Percentiles rank a stretch among this genome's conserved stretches.
These are phyloP conservation scores for Clostera curtula DNA, from an alignment of 2,888 invertebrate genomes.

Conservation along the genomic window DNA sequence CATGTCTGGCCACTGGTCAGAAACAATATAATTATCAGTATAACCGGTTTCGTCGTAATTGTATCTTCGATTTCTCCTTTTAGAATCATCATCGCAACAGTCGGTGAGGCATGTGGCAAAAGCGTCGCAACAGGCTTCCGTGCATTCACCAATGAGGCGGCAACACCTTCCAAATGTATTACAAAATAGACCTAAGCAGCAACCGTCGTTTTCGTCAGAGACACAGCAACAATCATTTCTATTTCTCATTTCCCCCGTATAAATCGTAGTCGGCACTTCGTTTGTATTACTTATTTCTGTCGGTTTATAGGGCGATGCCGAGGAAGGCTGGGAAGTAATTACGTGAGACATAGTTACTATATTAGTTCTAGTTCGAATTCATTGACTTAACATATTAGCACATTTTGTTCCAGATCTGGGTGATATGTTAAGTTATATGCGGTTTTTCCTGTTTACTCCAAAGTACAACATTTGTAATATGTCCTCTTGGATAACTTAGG, in stretches of 20 bases:
- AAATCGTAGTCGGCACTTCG: slow-evolving; percentile 8
- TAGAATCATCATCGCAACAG: slow-evolving; percentile 28
- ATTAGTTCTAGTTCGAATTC: background rate
- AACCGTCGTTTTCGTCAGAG: slow-evolving; percentile 18
- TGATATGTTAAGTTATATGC: too few relatives aligned
- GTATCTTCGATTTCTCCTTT: slow-evolving; percentile 5
- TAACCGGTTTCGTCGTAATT: slow-evolving; percentile 3
- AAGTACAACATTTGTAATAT: too few relatives aligned
- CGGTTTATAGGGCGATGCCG: slow-evolving; percentile 23
- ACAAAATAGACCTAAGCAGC: slow-evolving; percentile 17
- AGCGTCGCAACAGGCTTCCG: slow-evolving; percentile 24
- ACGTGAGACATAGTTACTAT: slow-evolving; percentile 20
- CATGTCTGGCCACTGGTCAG: too few relatives aligned
- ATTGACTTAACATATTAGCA: too few relatives aligned
- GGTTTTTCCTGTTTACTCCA: too few relatives aligned
- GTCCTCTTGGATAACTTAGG: too few relatives aligned
- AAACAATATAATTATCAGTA: too few relatives aligned
- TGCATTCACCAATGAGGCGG: slow-evolving; percentile 18
- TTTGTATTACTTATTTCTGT: slow-evolving; percentile 13
- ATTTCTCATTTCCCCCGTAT: background rate
- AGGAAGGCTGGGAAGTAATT: slow-evolving; percentile 20
- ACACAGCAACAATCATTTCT: slow-evolving; percentile 23
- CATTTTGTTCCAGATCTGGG: too few relatives aligned
- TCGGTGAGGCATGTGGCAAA: slow-evolving; percentile 23
- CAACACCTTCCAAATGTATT: slow-evolving; percentile 21